Conservation (phyloP, 2,113 vertebrate species). For the Muntiacus muntjak region DNA sequence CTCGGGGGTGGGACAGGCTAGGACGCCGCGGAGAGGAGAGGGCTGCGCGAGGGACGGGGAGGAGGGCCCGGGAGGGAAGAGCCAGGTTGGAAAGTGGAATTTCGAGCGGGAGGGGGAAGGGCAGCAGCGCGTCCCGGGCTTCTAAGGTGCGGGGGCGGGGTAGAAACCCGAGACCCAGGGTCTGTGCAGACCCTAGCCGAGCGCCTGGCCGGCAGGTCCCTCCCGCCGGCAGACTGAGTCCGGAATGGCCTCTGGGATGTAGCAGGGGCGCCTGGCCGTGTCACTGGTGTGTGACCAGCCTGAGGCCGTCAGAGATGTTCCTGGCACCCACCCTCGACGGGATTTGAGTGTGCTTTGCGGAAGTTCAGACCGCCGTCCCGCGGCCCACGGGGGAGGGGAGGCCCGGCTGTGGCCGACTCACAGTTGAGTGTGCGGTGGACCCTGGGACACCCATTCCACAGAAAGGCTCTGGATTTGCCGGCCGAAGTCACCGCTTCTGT, state of each 20-base stretch:
- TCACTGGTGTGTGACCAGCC: no score
- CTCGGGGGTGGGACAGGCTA: neutral
- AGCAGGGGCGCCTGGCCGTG: neutral
- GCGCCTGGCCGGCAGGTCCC: neutral
- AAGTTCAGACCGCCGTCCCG: accelerated
- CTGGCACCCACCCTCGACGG: neutral
- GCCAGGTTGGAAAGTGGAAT: neutral
- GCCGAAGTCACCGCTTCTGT: neutral
- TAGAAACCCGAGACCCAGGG: neutral
- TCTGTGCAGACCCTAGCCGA: neutral
- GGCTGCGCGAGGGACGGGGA: accelerated
- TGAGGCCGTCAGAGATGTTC: neutral
- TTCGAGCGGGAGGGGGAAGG: neutral
- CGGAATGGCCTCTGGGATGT: neutral
- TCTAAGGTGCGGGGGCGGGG: neutral
- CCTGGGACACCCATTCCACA: neutral
- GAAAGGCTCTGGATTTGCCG: neutral
- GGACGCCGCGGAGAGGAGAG: no score
- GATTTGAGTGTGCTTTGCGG: neutral
- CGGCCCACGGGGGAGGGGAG: neutral
- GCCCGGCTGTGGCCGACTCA: neutral
- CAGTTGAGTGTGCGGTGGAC: neutral
- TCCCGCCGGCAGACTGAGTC: neutral
- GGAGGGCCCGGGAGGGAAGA: neutral
- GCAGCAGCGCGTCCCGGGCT: neutral